These are phyloP conservation scores for Ophonus ardosiacus DNA, from an alignment of 2,888 invertebrate species.

Conservation along the genomic window DNA sequence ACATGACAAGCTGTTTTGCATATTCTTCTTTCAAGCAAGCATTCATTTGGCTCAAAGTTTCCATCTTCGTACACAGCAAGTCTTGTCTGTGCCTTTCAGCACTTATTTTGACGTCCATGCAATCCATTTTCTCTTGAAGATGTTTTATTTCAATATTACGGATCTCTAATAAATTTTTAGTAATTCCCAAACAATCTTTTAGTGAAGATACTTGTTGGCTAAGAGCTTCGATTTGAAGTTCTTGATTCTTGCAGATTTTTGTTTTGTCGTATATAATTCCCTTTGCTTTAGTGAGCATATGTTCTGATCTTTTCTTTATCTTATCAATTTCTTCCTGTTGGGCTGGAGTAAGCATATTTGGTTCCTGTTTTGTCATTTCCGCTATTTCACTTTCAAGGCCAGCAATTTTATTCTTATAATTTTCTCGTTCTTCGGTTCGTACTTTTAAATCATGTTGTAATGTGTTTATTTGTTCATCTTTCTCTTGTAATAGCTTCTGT, in stretches of 20 bases:
- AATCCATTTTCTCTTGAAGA: conserved; percentile 82
- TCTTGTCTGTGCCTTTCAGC: conserved; percentile 85
- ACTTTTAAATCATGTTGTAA: conserved; percentile 66
- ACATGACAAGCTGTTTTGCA: conserved; percentile 85
- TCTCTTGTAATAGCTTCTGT: conserved; percentile 12
- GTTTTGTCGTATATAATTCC: conserved; percentile 87
- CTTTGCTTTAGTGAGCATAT: conserved; percentile 82
- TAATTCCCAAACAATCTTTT: conserved; percentile 89
- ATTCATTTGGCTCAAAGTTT: conserved; percentile 85
- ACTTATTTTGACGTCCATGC: conserved; percentile 83
- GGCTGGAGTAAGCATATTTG: conserved; percentile 69
- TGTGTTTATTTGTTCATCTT: conserved; percentile 18
- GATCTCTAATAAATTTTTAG: conserved; percentile 88
- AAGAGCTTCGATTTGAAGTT: conserved; percentile 86
- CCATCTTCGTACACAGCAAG: conserved; percentile 83
- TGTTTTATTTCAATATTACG: conserved; percentile 88
- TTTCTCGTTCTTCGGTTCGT: conserved; percentile 78
- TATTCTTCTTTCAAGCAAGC: conserved; percentile 88
- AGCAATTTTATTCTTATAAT: conserved; percentile 74
- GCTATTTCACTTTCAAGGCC: conserved; percentile 72
- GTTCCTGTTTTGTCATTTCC: conserved; percentile 70
- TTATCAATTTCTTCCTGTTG: conserved; percentile 70
- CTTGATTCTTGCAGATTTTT: conserved; percentile 87
- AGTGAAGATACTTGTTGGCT: conserved; percentile 85
- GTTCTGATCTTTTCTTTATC: conserved; percentile 75